Evolutionary conservation across 1,140 invertebrate species (phyloP).

Genomic region (Heliconius eleuchia): DNA sequence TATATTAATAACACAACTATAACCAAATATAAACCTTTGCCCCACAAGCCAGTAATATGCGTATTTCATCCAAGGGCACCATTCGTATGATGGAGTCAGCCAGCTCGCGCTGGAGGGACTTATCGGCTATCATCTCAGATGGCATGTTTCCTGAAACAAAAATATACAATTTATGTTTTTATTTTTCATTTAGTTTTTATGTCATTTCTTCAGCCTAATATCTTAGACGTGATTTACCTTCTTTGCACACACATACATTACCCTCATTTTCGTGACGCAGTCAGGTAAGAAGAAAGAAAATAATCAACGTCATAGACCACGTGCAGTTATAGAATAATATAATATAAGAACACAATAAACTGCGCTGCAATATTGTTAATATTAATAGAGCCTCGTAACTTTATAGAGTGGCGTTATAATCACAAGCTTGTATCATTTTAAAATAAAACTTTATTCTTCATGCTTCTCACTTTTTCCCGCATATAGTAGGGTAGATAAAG

Average conservation of each 20-base stretch:
- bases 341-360: background rate
- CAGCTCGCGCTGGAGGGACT: conserved; percentile 91
- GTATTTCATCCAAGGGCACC: conserved; percentile 92
- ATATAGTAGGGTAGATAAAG: background rate
- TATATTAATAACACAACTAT: background rate
- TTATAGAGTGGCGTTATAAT: background rate
- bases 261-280: background rate
- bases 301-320: background rate
- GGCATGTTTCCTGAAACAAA: conserved; percentile 44
- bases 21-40: conserved; percentile 84
- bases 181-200: too few relatives aligned
- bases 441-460: too few relatives aligned
- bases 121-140: conserved; percentile 85
- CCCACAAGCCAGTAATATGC: conserved; percentile 91
- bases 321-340: background rate
- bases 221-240: background rate
- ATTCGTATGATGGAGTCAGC: conserved; percentile 94
- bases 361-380: background rate
- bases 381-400: conserved; percentile 11
- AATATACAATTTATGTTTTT: background rate
- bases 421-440: background rate
- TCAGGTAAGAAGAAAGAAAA: background rate
- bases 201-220: too few relatives aligned
- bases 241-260: too few relatives aligned
- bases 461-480: background rate